These are phyloP conservation scores for Brachirus orientalis DNA, from an alignment of 2,113 vertebrate species.

Conservation along the genomic window DNA sequence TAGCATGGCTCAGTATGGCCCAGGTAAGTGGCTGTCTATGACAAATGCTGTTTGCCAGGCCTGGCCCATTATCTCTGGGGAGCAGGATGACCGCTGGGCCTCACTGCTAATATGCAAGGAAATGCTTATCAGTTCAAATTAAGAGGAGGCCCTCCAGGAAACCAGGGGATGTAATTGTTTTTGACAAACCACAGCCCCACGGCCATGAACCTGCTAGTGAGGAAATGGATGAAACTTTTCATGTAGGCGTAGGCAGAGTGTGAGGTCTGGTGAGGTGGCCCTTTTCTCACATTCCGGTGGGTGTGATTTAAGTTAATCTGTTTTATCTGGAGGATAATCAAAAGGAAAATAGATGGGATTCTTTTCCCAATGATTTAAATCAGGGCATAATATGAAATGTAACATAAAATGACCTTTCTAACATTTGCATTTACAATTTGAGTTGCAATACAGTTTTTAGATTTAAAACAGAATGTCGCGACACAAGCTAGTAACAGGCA, in stretches of 20 bases:
- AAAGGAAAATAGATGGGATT: constrained; percentile 21
- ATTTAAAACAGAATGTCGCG: no score
- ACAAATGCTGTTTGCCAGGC: constrained; percentile 79
- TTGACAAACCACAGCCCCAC: constrained; percentile 78
- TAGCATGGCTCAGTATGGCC: constrained; percentile 76
- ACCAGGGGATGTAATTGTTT: constrained; percentile 80
- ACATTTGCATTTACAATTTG: no score
- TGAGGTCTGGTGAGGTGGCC: background rate
- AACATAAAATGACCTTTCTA: no score
- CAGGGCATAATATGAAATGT: background rate
- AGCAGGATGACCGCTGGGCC: constrained; percentile 71
- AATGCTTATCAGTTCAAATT: constrained; percentile 86
- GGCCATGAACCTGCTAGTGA: constrained; percentile 73
- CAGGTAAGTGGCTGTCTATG: constrained; percentile 78
- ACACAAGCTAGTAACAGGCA: no score
- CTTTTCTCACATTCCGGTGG: constrained; percentile 21
- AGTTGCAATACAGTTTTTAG: no score
- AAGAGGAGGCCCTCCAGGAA: constrained; percentile 76
- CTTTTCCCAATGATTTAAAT: constrained; percentile 16
- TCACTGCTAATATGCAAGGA: constrained; percentile 80
- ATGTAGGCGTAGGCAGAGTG: constrained; percentile 29
- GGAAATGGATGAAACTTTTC: constrained; percentile 60
- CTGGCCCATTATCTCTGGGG: constrained; percentile 77
- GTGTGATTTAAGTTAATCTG: constrained; percentile 26
- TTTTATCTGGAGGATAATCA: constrained; percentile 19